These are phyloP conservation scores for Drosophila ananassae DNA, from an alignment of 1,140 invertebrate genomes.

Conservation along the genomic window DNA sequence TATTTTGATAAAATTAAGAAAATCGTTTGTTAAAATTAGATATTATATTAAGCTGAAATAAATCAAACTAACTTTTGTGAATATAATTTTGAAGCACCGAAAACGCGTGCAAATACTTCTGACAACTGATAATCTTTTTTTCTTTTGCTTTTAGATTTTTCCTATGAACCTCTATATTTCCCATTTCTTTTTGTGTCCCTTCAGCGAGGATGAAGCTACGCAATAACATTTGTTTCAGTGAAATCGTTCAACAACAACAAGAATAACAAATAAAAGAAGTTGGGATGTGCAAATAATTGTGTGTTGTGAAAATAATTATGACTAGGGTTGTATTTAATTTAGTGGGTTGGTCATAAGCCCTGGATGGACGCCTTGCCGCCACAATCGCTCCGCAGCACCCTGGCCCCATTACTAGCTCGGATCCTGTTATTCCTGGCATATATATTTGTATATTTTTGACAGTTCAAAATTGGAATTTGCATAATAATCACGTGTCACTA, in stretches of 20 bases:
- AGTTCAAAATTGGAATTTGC: too few species aligned
- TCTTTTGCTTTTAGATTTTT: neutral
- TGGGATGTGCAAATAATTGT: constrained; percentile 14
- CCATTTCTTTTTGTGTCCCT: too few species aligned
- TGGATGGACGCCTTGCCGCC: too few species aligned
- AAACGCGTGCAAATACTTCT: constrained; percentile 6
- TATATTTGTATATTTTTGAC: too few species aligned
- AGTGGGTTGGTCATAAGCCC: too few species aligned
- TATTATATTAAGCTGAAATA: constrained; percentile 12
- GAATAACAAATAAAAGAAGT: constrained; percentile 13
- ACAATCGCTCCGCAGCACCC: too few species aligned
- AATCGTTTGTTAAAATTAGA: constrained; percentile 14
- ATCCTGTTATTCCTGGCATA: too few species aligned
- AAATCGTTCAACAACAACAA: constrained; percentile 11
- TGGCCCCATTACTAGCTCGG: too few species aligned
- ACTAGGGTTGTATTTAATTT: neutral
- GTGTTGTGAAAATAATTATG: constrained; percentile 11
- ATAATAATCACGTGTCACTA: too few species aligned
- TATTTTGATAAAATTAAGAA: constrained; percentile 6
- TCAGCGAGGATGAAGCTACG: constrained; percentile 1
- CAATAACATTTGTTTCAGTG: constrained; percentile 3
- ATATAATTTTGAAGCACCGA: constrained; percentile 10
- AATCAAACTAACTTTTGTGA: constrained; percentile 13
- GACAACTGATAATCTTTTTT: constrained; percentile 7
- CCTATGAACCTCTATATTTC: neutral